Evolutionary conservation across 2,888 invertebrate genomes (phyloP).

Genomic region (Liodrosophila aerea): DNA sequence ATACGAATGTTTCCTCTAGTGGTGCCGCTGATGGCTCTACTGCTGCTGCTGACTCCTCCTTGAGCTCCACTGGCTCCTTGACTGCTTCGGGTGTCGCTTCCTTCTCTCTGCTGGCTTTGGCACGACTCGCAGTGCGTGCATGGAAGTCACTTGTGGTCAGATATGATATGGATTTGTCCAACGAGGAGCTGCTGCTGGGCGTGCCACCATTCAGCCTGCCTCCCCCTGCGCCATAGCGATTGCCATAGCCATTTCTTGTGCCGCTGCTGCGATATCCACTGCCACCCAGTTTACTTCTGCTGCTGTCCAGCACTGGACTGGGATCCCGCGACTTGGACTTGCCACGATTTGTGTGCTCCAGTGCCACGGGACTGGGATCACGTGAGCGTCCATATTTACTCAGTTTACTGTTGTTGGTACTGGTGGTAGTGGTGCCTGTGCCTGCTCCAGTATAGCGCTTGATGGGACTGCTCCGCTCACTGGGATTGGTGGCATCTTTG

Average conservation of each 20-base stretch:
- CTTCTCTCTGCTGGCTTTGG: slow-evolving; percentile 80
- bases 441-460: slow-evolving; percentile 72
- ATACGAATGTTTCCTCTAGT: slow-evolving; percentile 80
- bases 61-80: slow-evolving; percentile 9
- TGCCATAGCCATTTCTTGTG: slow-evolving; percentile 56
- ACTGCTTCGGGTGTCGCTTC: slow-evolving; percentile 38
- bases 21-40: slow-evolving; percentile 9
- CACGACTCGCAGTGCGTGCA: slow-evolving; percentile 78
- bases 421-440: no score
- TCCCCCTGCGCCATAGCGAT: slow-evolving; percentile 50
- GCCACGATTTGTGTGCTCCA: slow-evolving; percentile 78
- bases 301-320: slow-evolving; percentile 83
- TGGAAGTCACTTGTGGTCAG: slow-evolving; percentile 81
- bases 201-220: slow-evolving; percentile 33
- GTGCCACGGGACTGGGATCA: slow-evolving; percentile 80
- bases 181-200: slow-evolving; percentile 13
- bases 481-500: slow-evolving; percentile 60
- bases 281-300: slow-evolving; percentile 82
- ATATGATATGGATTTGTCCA: slow-evolving; percentile 80
- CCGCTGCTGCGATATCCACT: slow-evolving; percentile 73
- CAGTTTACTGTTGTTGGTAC: slow-evolving; percentile 40
- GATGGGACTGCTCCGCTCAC: slow-evolving; percentile 66
- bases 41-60: slow-evolving; percentile 15
- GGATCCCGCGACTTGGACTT: slow-evolving; percentile 83
- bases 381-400: slow-evolving; percentile 79